These are phyloP conservation scores for Okapia johnstoni DNA, from an alignment of 2,113 vertebrate species.

Conservation along the genomic window DNA sequence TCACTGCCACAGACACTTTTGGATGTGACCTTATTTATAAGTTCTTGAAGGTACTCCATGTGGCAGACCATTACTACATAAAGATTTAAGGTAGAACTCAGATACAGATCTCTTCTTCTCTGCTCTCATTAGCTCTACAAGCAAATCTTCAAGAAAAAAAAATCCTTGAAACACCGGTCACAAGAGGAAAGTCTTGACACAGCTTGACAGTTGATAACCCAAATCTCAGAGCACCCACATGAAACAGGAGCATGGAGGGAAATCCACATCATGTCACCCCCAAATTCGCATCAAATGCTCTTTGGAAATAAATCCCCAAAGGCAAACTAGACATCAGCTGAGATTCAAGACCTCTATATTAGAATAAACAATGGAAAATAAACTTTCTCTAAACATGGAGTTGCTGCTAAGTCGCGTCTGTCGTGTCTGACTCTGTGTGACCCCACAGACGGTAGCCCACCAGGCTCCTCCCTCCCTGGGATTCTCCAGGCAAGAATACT, in stretches of 20 bases:
- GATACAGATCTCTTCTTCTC: accelerated
- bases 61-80: accelerated
- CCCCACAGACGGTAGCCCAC: too few species aligned
- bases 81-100: not conserved
- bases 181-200: accelerated
- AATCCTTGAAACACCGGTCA: not conserved
- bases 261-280: too few species aligned
- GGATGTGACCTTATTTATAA: accelerated
- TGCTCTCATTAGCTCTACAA: not conserved
- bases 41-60: accelerated
- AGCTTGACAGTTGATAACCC: not conserved
- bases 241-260: not conserved
- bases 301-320: not conserved
- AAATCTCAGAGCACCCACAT: accelerated
- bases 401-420: too few species aligned
- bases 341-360: not conserved
- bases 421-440: too few species aligned
- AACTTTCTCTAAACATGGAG: not conserved
- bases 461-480: too few species aligned
- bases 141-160: not conserved
- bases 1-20: accelerated
- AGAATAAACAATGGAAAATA: not conserved
- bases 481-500: too few species aligned
- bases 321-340: accelerated
- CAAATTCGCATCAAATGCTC: not conserved